Conservation (phyloP, 2,888 invertebrate genomes). For the Macrosiphum euphorbiae region DNA sequence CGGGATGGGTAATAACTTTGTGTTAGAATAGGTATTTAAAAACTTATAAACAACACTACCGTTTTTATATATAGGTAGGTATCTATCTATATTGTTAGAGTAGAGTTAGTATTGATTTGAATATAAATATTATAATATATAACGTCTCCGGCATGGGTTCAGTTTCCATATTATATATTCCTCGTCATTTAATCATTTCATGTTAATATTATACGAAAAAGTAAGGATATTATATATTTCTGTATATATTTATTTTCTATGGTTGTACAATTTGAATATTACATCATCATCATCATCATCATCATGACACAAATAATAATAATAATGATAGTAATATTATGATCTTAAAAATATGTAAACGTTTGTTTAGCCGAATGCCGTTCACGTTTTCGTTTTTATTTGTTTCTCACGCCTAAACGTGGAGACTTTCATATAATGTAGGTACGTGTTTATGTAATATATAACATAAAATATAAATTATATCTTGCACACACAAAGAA, state of each 20-base stretch:
- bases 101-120: not conserved
- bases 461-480: conserved; percentile 24
- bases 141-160: not conserved
- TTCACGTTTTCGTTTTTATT: conserved; percentile 57
- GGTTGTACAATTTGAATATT: conserved; percentile 6
- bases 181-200: not conserved
- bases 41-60: conserved; percentile 37
- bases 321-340: not conserved
- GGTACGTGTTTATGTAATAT: conserved; percentile 46
- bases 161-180: not conserved
- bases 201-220: not conserved
- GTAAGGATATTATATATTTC: not conserved
- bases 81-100: not conserved
- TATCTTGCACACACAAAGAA: conserved; percentile 7
- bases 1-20: conserved; percentile 11
- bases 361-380: conserved; percentile 8
- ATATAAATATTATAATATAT: not conserved
- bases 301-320: not conserved
- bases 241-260: not conserved
- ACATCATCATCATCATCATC: not conserved
- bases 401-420: conserved; percentile 55
- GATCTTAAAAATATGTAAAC: conserved; percentile 21
- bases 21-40: not conserved
- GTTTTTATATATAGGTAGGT: not conserved
- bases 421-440: conserved; percentile 39